These are phyloP conservation scores for Sanderia malayensis DNA, from an alignment of 30 jellyfish, hydroid and myxozoan species.

Conservation along the genomic window DNA sequence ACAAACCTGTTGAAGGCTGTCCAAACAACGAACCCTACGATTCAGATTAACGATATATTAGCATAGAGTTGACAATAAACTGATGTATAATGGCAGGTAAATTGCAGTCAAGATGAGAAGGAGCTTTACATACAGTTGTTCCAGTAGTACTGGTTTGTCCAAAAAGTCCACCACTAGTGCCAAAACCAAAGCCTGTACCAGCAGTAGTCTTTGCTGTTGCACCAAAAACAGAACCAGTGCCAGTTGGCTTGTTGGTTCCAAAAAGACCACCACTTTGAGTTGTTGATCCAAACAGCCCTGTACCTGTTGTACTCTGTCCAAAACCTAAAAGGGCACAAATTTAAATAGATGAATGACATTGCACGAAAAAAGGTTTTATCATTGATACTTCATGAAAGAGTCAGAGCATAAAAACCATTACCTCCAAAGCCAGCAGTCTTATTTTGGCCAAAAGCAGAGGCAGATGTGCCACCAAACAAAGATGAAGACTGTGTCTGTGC, in stretches of 20 bases:
- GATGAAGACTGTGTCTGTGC: slow-evolving; percentile 70
- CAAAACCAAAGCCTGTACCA: slow-evolving; percentile 43
- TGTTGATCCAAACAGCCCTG: slow-evolving; percentile 53
- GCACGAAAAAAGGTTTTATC: too few relatives aligned
- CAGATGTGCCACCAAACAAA: slow-evolving; percentile 66
- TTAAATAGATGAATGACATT: too few relatives aligned
- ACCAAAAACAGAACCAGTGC: slow-evolving; percentile 80
- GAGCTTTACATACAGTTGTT: slow-evolving; percentile 28
- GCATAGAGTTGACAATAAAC: too few relatives aligned
- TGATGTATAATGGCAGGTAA: too few relatives aligned
- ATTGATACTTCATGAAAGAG: too few relatives aligned
- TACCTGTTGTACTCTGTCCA: slow-evolving; percentile 37
- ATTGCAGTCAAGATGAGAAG: too few relatives aligned
- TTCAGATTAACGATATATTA: too few relatives aligned
- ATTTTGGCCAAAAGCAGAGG: slow-evolving; percentile 65
- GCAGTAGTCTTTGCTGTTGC: slow-evolving; percentile 65
- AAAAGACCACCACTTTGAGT: slow-evolving; percentile 64
- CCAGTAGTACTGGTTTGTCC: slow-evolving; percentile 51
- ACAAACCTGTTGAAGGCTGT: slow-evolving; percentile 42
- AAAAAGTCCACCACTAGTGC: slow-evolving; percentile 54
- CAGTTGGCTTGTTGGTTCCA: slow-evolving; percentile 73
- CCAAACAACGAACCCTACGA: slow-evolving; percentile 67
- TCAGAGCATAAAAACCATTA: too few relatives aligned
- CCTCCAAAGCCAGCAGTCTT: slow-evolving; percentile 80
- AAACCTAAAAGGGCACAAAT: slow-evolving; percentile 24